Evolutionary conservation across 2,797 vertebrate species (phyloP).

Genomic region (Darevskia nairensis): DNA sequence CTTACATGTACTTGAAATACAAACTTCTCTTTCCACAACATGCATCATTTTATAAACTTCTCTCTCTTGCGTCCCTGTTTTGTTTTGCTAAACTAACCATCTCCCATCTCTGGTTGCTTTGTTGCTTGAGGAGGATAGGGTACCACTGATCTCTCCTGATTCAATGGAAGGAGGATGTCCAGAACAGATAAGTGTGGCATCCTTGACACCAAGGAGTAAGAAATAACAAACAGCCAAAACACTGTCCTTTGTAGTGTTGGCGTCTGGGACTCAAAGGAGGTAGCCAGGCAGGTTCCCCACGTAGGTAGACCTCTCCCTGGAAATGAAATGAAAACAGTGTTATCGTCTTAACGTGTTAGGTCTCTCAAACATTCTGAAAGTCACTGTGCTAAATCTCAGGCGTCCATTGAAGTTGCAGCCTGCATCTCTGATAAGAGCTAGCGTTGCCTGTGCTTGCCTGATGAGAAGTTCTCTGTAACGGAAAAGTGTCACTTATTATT

Average conservation of each 20-base stretch:
- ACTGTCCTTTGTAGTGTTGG: background rate
- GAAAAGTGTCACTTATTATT: background rate
- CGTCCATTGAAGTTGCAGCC: background rate
- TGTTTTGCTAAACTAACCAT: background rate
- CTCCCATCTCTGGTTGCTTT: background rate
- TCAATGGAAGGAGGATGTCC: background rate
- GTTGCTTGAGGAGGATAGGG: background rate
- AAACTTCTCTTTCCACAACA: background rate
- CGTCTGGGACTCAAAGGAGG: background rate
- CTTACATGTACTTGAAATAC: background rate
- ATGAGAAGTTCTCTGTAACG: background rate
- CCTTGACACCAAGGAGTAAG: background rate
- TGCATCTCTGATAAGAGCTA: background rate
- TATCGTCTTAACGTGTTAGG: too few species aligned
- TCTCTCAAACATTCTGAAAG: background rate
- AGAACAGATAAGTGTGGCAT: background rate
- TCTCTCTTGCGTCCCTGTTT: background rate
- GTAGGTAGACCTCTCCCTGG: background rate
- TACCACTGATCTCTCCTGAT: background rate
- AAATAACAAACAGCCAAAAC: background rate
- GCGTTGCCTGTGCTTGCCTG: background rate
- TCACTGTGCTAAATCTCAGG: too few species aligned
- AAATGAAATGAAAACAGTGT: too few species aligned
- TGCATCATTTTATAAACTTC: background rate
- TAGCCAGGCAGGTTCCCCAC: background rate